phyloP scores from a whole-genome alignment of 92 coral and sea anemone genomes.

The Chrysogorgia sp. region DNA sequence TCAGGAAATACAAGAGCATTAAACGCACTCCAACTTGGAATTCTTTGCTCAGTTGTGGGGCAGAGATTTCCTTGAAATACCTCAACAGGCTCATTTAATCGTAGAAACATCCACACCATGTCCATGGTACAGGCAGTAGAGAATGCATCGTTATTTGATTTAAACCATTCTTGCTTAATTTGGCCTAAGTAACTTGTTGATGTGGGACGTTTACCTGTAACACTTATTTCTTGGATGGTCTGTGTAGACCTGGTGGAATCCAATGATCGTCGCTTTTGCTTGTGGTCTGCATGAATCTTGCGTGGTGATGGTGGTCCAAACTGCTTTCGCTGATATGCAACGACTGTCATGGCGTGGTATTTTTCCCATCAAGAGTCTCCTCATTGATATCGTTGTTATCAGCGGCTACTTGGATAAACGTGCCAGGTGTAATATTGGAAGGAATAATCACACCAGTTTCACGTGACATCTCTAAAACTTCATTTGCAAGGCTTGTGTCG shows the following conservation, averaged over 20 bases:
- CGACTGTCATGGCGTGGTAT: conserved; percentile 49
- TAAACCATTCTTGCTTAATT: conserved; percentile 42
- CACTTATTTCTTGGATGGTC: conserved; percentile 52
- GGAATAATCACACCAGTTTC: too few relatives aligned
- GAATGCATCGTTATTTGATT: conserved; percentile 48
- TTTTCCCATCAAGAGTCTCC: conserved; percentile 54
- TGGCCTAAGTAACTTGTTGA: conserved; percentile 40
- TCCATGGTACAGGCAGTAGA: conserved; percentile 55
- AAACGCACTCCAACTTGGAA: conserved; percentile 1
- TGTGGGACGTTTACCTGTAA: conserved; percentile 63
- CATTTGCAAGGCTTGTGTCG: conserved; percentile 60
- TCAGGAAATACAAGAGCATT: too few relatives aligned
- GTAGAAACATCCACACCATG: conserved; percentile 61
- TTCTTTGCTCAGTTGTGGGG: conserved; percentile 31
- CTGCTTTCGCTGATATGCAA: too few relatives aligned
- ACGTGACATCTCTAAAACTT: conserved; percentile 61
- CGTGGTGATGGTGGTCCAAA: conserved; percentile 58
- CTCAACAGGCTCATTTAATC: conserved; percentile 44
- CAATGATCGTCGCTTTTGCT: conserved; percentile 55
- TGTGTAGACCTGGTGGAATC: conserved; percentile 51
- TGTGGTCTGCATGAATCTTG: conserved; percentile 59
- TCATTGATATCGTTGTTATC: conserved; percentile 62
- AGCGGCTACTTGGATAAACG: conserved; percentile 65
- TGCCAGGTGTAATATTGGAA: too few relatives aligned
- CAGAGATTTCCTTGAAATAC: conserved; percentile 13